Conservation (phyloP, 2,113 vertebrate species). For the Bos indicus region DNA sequence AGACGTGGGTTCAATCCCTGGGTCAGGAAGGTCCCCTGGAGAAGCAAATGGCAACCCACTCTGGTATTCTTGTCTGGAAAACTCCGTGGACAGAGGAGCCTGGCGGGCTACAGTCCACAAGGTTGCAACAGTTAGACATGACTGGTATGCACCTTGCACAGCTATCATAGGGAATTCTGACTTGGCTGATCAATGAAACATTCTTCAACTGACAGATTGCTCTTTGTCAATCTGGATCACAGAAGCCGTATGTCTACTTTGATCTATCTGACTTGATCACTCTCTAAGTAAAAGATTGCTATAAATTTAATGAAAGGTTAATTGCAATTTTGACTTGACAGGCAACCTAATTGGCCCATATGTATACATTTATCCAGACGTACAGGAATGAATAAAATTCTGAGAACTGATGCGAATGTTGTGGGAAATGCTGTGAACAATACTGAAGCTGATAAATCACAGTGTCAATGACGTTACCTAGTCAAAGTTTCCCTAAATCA, state of each 20-base stretch:
- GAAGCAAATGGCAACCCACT: neutral
- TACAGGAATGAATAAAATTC: neutral
- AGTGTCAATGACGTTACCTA: neutral
- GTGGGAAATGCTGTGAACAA: neutral
- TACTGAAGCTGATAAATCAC: neutral
- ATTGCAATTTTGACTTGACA: slow-evolving; percentile 20
- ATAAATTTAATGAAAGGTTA: neutral
- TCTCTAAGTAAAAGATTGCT: neutral
- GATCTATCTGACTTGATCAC: neutral
- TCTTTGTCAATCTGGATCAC: neutral
- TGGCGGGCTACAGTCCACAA: neutral
- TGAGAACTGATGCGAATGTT: neutral
- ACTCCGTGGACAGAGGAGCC: neutral
- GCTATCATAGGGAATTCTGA: neutral
- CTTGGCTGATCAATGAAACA: neutral
- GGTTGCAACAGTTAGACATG: neutral
- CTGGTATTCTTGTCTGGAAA: neutral
- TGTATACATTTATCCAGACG: neutral
- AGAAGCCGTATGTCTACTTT: neutral
- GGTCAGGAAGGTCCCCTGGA: neutral
- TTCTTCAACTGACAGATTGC: neutral
- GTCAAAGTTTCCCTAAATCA: neutral
- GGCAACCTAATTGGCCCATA: neutral
- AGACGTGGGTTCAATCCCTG: neutral
- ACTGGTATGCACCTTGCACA: neutral